These are phyloP conservation scores for Zenarchopterus dispar DNA, from an alignment of 2,797 vertebrate species.

Conservation along the genomic window DNA sequence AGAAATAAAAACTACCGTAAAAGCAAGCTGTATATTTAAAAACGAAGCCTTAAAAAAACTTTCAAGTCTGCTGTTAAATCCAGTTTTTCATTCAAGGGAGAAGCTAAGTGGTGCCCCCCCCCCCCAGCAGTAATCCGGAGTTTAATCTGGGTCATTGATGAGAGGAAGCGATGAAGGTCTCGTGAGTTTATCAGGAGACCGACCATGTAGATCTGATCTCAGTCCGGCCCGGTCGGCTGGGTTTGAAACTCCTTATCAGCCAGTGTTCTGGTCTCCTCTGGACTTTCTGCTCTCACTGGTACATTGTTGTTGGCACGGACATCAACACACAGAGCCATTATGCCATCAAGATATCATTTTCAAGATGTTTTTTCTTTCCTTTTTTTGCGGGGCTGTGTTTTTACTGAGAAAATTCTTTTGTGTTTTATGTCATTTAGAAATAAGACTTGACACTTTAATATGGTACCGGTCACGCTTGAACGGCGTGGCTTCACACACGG, in stretches of 20 bases:
- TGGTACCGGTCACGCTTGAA: constrained; percentile 2
- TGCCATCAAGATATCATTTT: constrained; percentile 22
- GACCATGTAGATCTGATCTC: constrained; percentile 39
- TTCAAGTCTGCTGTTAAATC: no score
- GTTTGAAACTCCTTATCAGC: constrained; percentile 44
- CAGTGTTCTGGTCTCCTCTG: background rate
- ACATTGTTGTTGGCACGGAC: constrained; percentile 56
- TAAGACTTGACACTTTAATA: constrained; percentile 18
- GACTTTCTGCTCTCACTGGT: constrained; percentile 42
- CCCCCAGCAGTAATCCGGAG: constrained; percentile 47
- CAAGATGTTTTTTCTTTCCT: constrained; percentile 9
- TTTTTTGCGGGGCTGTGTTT: no score
- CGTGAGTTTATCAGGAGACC: constrained; percentile 24
- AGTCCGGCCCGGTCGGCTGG: background rate
- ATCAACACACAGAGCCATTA: constrained; percentile 54
- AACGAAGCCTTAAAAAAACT: constrained; percentile 17
- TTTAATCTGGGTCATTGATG: constrained; percentile 42
- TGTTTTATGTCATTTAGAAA: constrained; percentile 28
- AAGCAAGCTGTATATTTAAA: constrained; percentile 1
- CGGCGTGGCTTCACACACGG: background rate
- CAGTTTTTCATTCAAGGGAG: no score
- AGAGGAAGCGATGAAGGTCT: constrained; percentile 49
- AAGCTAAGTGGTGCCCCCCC: constrained; percentile 38
- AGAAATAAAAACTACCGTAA: background rate
- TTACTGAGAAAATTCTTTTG: constrained; percentile 11